Conservation (phyloP, 37 sponge, comb jelly and placozoan species). For the Cliona cf. orientalis region DNA sequence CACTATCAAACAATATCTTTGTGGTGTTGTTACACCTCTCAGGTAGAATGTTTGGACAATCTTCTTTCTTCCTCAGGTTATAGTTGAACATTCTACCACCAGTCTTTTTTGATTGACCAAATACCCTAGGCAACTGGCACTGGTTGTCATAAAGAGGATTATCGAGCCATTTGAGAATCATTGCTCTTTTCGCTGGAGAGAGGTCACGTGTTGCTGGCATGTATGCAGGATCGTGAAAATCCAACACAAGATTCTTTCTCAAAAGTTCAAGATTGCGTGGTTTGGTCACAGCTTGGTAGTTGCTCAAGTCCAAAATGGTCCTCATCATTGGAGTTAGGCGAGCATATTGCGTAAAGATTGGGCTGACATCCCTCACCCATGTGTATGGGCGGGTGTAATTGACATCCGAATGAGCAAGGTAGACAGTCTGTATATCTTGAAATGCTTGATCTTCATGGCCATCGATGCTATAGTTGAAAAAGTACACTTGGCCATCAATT, state of each 20-base stretch:
- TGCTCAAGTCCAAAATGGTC: slow-evolving; percentile 43
- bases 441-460: background rate
- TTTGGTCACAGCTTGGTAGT: slow-evolving; percentile 35
- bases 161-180: slow-evolving; percentile 55
- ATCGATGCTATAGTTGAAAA: background rate
- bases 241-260: slow-evolving; percentile 7
- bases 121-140: no score
- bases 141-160: slow-evolving; percentile 33
- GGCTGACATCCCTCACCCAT: slow-evolving; percentile 41
- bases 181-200: slow-evolving; percentile 13
- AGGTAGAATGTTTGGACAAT: no score
- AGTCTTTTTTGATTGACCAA: no score
- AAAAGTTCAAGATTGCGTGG: slow-evolving; percentile 19
- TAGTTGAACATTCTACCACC: no score
- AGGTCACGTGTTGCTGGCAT: slow-evolving; percentile 81
- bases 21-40: no score
- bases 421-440: background rate
- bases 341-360: slow-evolving; percentile 62
- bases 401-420: background rate
- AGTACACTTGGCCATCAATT: slow-evolving; percentile 68
- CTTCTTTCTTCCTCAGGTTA: no score
- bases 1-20: no score
- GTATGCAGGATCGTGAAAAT: slow-evolving; percentile 51
- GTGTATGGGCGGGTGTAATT: slow-evolving; percentile 3
- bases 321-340: slow-evolving; percentile 51